Evolutionary conservation across 1,140 invertebrate genomes (phyloP).

Genomic region (Ostrea edulis): DNA sequence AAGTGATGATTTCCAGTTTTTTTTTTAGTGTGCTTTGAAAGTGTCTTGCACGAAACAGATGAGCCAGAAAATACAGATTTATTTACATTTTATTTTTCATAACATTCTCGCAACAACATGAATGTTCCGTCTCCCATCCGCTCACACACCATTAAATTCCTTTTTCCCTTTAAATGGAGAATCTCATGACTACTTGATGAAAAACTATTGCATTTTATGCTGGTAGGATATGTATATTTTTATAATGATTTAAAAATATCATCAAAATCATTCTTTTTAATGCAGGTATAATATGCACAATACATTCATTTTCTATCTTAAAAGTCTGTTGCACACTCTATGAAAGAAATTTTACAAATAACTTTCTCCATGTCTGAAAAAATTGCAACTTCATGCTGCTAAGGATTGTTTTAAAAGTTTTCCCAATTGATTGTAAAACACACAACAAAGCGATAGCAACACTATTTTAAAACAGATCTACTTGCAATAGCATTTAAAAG

Average conservation of each 20-base stretch:
- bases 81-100: constrained; percentile 25
- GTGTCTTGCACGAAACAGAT: too few species aligned
- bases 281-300: too few species aligned
- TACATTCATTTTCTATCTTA: too few species aligned
- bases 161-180: neutral
- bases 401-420: too few species aligned
- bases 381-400: neutral
- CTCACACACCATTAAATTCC: neutral
- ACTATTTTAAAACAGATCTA: neutral
- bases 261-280: too few species aligned
- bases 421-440: neutral
- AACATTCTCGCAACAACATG: neutral
- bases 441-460: neutral
- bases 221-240: neutral
- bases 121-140: neutral
- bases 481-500: neutral
- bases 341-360: neutral
- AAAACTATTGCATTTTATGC: neutral
- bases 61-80: neutral
- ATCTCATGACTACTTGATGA: neutral
- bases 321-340: too few species aligned
- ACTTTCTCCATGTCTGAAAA: neutral
- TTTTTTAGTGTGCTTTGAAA: too few species aligned
- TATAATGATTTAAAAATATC: too few species aligned
- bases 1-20: too few species aligned